Evolutionary conservation across 2,888 invertebrate genomes (phyloP).

Genomic region (Folsomia manolachei): DNA sequence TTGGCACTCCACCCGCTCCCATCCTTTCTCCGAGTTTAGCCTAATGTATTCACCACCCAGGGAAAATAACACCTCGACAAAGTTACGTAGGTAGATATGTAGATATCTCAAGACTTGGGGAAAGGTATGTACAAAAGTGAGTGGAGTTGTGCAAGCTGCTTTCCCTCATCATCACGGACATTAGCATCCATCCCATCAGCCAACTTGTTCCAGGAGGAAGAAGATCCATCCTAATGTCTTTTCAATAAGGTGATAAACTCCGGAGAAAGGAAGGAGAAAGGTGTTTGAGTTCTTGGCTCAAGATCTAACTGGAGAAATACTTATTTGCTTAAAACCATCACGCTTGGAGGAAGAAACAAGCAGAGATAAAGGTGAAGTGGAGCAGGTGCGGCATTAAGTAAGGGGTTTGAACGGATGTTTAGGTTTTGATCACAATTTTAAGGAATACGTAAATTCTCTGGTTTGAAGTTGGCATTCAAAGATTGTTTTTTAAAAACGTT

Average conservation of each 20-base stretch:
- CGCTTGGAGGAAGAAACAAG: too few relatives aligned
- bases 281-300: too few relatives aligned
- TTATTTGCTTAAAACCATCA: too few relatives aligned
- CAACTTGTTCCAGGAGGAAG: background rate
- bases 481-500: too few relatives aligned
- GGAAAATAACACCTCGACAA: background rate
- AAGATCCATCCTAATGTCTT: constrained; percentile 9
- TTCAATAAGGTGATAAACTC: constrained; percentile 20
- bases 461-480: too few relatives aligned
- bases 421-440: too few relatives aligned
- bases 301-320: too few relatives aligned
- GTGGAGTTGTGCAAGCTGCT: background rate
- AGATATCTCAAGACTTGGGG: too few relatives aligned
- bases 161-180: background rate
- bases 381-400: too few relatives aligned
- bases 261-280: background rate
- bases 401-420: too few relatives aligned
- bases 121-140: background rate
- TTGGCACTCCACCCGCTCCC: background rate
- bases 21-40: background rate
- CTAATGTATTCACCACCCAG: background rate
- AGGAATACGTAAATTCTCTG: too few relatives aligned
- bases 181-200: background rate
- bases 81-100: background rate
- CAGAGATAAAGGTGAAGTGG: too few relatives aligned